Evolutionary conservation across 2,888 invertebrate genomes (phyloP).

Genomic region (Melanophora roralis): DNA sequence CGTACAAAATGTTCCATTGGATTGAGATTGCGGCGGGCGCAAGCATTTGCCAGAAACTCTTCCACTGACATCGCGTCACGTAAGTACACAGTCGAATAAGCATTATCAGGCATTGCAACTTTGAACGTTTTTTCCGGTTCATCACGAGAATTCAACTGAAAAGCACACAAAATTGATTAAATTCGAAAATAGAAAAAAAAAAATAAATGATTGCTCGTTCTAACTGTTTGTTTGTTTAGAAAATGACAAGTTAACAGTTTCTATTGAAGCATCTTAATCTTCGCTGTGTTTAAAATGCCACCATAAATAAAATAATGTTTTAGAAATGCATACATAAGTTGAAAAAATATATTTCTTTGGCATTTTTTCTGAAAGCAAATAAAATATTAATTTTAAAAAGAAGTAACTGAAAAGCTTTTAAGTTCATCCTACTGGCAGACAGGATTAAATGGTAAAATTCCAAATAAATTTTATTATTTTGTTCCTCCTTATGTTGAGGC

Average conservation of each 20-base stretch:
- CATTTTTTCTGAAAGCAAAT: no score
- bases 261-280: conserved; percentile 18
- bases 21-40: conserved; percentile 93
- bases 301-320: neutral
- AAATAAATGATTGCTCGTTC: neutral
- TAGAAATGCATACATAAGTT: neutral
- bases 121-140: conserved; percentile 92
- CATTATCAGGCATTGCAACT: conserved; percentile 91
- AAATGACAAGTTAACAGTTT: conserved; percentile 27
- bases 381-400: no score
- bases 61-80: conserved; percentile 96
- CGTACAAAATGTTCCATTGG: conserved; percentile 97
- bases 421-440: no score
- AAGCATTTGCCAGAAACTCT: conserved; percentile 95
- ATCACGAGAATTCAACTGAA: conserved; percentile 90
- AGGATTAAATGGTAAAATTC: no score
- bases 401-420: no score
- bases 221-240: neutral
- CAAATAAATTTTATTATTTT: no score
- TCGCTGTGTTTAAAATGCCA: neutral
- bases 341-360: no score
- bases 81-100: conserved; percentile 89
- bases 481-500: no score
- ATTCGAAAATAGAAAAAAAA: conserved; percentile 7
- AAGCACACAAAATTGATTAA: conserved; percentile 64